phyloP scores from a whole-genome alignment of 2,797 vertebrate genomes.

The Cossypha caffra region DNA sequence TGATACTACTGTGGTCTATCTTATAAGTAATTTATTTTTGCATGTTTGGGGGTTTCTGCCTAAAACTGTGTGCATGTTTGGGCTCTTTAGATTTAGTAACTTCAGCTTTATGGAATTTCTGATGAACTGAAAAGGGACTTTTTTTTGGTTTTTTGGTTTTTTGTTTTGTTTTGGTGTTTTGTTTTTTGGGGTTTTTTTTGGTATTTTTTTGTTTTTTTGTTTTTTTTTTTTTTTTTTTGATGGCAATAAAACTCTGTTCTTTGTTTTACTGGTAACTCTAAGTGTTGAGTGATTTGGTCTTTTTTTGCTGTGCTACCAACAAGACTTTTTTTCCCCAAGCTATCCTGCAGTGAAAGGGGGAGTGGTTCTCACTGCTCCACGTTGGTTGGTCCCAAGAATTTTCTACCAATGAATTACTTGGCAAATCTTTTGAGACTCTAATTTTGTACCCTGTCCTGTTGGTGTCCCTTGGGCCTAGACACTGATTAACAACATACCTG shows the following conservation, averaged over 20 bases:
- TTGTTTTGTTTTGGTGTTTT: no score
- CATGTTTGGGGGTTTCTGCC: accelerated
- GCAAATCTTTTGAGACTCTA: background rate
- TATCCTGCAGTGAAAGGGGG: background rate
- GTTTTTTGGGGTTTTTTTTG: no score
- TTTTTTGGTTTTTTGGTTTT: no score
- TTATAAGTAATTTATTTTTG: accelerated
- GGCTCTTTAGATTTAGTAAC: background rate
- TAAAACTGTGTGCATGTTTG: background rate
- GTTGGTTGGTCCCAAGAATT: background rate
- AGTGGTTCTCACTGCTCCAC: background rate
- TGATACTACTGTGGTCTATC: background rate
- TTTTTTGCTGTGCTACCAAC: background rate
- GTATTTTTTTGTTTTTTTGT: no score
- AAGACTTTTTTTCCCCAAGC: background rate
- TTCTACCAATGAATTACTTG: background rate
- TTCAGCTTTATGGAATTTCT: background rate
- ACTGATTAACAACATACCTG: background rate
- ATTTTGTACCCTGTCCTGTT: background rate
- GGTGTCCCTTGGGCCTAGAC: background rate
- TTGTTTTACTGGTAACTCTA: background rate
- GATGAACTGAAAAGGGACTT: background rate
- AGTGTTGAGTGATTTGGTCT: background rate
- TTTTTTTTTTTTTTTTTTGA: background rate
- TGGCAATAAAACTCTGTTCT: background rate